These are phyloP conservation scores for Holcopasites calliopsidis DNA, from an alignment of 1,140 invertebrate genomes.

Conservation along the genomic window DNA sequence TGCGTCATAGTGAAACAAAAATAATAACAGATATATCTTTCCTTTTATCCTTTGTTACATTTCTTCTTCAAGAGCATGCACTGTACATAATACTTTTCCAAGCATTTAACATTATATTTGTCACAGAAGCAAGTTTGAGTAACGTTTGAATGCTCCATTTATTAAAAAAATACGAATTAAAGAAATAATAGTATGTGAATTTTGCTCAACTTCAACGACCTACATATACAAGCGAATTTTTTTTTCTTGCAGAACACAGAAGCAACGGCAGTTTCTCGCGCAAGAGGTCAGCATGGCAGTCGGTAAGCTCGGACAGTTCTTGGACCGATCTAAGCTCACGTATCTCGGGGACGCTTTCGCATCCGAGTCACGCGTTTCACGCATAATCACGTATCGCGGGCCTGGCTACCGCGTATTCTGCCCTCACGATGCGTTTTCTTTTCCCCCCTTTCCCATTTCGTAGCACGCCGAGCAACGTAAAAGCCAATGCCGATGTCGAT, in stretches of 20 bases:
- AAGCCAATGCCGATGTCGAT: background rate
- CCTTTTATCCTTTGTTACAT: too few species aligned
- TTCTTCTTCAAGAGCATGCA: too few species aligned
- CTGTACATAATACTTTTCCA: too few species aligned
- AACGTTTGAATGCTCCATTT: too few species aligned
- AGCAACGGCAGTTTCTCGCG: conserved; percentile 3
- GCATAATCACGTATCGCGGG: conserved; percentile 63
- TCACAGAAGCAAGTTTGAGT: too few species aligned
- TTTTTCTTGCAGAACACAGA: conserved; percentile 6
- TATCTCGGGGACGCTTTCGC: conserved; percentile 53
- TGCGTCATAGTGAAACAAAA: too few species aligned
- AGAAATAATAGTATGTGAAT: too few species aligned
- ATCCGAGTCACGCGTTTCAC: conserved; percentile 65
- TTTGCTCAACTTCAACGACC: too few species aligned
- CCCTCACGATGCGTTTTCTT: background rate
- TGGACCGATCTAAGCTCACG: conserved; percentile 58
- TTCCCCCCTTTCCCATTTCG: background rate
- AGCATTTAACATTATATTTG: too few species aligned
- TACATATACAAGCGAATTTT: too few species aligned
- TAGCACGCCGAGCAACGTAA: background rate
- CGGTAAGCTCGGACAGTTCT: conserved; percentile 67
- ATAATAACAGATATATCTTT: too few species aligned
- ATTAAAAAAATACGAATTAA: too few species aligned
- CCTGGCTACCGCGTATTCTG: conserved; percentile 56
- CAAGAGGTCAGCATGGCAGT: conserved; percentile 69